Percentiles rank a stretch among this genome's conserved stretches.
phyloP scores from a whole-genome alignment of 2,888 invertebrate species.

The Choristoneura rosaceana region DNA sequence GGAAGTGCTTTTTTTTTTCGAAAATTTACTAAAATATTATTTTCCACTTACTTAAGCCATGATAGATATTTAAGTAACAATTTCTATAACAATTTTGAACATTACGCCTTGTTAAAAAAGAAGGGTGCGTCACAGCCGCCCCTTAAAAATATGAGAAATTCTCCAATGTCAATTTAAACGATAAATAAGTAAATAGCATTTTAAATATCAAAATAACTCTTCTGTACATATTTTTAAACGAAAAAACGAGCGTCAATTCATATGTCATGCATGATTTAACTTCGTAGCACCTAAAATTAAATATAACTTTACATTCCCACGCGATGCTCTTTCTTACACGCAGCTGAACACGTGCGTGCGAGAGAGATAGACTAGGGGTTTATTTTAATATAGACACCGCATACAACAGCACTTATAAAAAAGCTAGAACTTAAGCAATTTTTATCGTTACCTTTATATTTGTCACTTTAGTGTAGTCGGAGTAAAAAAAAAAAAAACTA shows the following conservation, averaged over 20 bases:
- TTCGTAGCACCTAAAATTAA: slow-evolving; percentile 41
- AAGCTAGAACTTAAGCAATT: slow-evolving; percentile 3
- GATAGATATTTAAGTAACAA: slow-evolving; percentile 41
- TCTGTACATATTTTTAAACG: slow-evolving; percentile 21
- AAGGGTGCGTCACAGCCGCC: neutral
- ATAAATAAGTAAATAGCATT: slow-evolving; percentile 23
- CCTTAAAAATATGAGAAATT: neutral
- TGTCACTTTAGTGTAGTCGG: neutral
- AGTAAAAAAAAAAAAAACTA: slow-evolving; percentile 22
- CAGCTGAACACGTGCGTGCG: slow-evolving; percentile 12
- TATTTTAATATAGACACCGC: slow-evolving; percentile 32
- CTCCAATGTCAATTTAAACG: neutral
- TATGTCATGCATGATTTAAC: slow-evolving; percentile 36
- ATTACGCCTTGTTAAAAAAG: slow-evolving; percentile 33
- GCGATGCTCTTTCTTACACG: slow-evolving; percentile 21
- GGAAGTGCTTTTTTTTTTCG: slow-evolving; percentile 29
- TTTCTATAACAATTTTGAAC: slow-evolving; percentile 41
- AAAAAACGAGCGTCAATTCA: slow-evolving; percentile 15
- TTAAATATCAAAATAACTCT: slow-evolving; percentile 27
- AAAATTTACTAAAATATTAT: slow-evolving; percentile 25
- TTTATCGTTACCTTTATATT: neutral
- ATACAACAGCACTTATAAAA: slow-evolving; percentile 20
- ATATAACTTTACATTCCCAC: slow-evolving; percentile 17
- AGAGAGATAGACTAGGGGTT: slow-evolving; percentile 35
- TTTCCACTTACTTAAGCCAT: slow-evolving; percentile 30